A percentile compares a stretch with the other conserved stretches of the same genome.
Evolutionary conservation across 1,140 invertebrate genomes (phyloP).

Genomic region (Paraescarpia echinospica): DNA sequence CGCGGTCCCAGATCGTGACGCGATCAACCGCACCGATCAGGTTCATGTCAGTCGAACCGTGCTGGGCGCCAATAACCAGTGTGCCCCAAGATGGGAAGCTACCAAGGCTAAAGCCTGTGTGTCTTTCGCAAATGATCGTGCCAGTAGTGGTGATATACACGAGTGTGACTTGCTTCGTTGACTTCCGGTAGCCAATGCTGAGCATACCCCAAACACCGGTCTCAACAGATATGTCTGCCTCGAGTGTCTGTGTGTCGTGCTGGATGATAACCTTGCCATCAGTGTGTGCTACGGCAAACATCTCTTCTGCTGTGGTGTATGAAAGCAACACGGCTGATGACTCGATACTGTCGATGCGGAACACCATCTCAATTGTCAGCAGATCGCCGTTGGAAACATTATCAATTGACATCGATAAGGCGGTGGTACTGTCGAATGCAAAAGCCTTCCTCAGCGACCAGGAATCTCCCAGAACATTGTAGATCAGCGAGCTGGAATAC

Average conservation of each 20-base stretch:
- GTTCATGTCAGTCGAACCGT: not conserved
- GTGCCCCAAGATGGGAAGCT: not conserved
- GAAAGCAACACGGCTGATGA: not conserved
- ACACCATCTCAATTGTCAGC: not conserved
- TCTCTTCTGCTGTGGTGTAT: not conserved
- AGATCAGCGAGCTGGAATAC: not conserved
- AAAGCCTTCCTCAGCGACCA: not conserved
- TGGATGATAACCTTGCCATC: slow-evolving; percentile 8
- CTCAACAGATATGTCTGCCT: not conserved
- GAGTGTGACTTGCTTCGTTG: not conserved
- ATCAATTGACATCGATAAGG: not conserved
- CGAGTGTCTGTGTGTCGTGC: not conserved
- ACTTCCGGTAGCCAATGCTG: not conserved
- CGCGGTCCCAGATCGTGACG: not conserved
- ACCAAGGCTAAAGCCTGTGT: not conserved
- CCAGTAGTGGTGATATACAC: not conserved
- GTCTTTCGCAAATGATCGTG: not conserved
- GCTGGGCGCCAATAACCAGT: not conserved
- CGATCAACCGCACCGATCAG: not conserved
- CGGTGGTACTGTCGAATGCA: not conserved
- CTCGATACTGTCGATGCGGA: not conserved
- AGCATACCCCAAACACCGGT: not conserved
- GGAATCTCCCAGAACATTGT: not conserved
- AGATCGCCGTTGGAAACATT: not conserved
- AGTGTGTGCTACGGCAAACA: not conserved